A percentile compares a stretch with the other conserved stretches of the same genome.
These are phyloP conservation scores for Lophura nycthemera DNA, from an alignment of 2,113 vertebrate genomes.

Conservation along the genomic window DNA sequence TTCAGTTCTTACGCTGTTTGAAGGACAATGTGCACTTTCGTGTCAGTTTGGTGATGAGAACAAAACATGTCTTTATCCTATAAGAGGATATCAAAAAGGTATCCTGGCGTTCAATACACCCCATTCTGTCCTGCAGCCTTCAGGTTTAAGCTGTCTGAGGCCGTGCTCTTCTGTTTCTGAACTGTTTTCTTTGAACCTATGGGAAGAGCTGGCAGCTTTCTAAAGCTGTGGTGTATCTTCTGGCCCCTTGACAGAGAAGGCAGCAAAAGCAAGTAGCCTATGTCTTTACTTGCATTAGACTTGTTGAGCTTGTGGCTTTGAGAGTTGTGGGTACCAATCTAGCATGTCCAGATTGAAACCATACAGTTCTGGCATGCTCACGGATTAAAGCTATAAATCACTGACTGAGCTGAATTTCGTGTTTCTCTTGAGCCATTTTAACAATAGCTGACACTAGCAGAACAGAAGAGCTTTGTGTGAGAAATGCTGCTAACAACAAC, in stretches of 20 bases:
- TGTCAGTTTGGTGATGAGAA: neutral
- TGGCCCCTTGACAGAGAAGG: neutral
- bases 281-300: neutral
- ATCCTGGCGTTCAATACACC: neutral
- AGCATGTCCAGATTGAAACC: neutral
- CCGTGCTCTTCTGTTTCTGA: neutral
- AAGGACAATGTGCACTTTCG: neutral
- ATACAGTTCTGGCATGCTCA: neutral
- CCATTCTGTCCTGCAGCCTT: neutral
- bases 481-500: neutral
- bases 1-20: neutral
- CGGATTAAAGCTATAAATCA: neutral
- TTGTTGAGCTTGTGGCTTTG: neutral
- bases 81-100: neutral
- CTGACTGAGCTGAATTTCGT: neutral
- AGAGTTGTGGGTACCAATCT: neutral
- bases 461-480: neutral
- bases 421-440: neutral
- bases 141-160: neutral
- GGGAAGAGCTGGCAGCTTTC: neutral
- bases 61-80: neutral
- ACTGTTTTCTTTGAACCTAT: neutral
- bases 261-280: neutral
- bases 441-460: neutral
- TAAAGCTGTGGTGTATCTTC: neutral